Conservation (phyloP, 1,140 invertebrate genomes). For the Solenopsis invicta region DNA sequence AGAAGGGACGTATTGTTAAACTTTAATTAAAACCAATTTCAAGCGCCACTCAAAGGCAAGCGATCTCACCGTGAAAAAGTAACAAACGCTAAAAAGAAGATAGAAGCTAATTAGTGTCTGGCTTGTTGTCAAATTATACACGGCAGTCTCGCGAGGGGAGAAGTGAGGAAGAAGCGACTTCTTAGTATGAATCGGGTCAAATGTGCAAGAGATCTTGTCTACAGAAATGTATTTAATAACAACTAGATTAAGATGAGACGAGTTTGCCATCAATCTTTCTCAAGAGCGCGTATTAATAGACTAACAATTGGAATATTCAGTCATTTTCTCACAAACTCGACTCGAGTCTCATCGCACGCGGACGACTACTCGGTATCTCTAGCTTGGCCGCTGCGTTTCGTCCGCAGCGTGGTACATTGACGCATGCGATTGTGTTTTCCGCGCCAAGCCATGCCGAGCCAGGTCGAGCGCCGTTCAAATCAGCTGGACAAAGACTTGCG, state of each 20-base stretch:
- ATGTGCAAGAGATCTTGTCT: background rate
- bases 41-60: constrained; percentile 53
- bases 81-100: constrained; percentile 58
- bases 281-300: background rate
- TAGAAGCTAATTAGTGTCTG: constrained; percentile 73
- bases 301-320: no score
- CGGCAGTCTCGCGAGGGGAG: constrained; percentile 14
- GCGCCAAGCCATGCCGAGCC: background rate
- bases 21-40: constrained; percentile 79
- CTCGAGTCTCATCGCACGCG: background rate
- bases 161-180: background rate
- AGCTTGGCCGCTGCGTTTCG: background rate
- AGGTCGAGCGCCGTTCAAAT: constrained; percentile 47
- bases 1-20: constrained; percentile 70
- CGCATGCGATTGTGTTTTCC: constrained; percentile 46
- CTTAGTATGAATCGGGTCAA: background rate
- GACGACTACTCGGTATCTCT: background rate
- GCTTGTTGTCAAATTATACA: constrained; percentile 44
- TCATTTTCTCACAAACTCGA: background rate
- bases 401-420: background rate
- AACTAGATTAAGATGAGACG: background rate
- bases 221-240: background rate
- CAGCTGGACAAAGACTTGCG: constrained; percentile 73
- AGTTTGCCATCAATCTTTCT: background rate
- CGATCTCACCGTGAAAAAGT: constrained; percentile 68